Evolutionary conservation across 2,888 invertebrate genomes (phyloP).

Genomic region (Epicampocera succincta): DNA sequence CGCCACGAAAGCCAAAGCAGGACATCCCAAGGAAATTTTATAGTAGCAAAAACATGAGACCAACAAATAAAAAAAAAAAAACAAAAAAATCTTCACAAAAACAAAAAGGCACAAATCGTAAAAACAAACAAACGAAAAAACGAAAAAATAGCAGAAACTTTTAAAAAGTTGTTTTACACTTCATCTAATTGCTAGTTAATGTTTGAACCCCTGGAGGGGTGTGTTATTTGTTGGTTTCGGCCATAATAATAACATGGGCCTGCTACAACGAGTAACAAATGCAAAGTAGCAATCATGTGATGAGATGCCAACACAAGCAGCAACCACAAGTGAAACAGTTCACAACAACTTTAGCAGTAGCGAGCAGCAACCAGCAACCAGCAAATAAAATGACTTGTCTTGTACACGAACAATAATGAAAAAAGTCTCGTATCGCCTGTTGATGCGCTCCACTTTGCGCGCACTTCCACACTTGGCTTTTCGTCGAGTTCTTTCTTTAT

Average conservation of each 20-base stretch:
- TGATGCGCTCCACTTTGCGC: constrained; percentile 61
- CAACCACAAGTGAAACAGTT: constrained; percentile 13
- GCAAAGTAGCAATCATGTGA: constrained; percentile 69
- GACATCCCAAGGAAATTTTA: constrained; percentile 62
- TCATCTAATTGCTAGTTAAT: constrained; percentile 81
- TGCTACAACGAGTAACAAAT: constrained; percentile 48
- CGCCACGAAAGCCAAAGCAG: constrained; percentile 46
- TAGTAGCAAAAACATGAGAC: constrained; percentile 48
- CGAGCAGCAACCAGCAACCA: constrained; percentile 25
- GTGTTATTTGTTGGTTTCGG: constrained; percentile 51
- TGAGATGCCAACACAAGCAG: constrained; percentile 46
- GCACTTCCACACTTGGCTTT: constrained; percentile 50
- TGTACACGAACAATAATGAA: constrained; percentile 24
- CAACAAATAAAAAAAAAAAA: constrained; percentile 39
- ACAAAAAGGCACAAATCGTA: no score
- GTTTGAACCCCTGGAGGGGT: constrained; percentile 77
- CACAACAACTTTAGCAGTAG: constrained; percentile 15
- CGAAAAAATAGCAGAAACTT: constrained; percentile 21
- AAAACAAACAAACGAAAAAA: no score
- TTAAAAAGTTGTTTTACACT: constrained; percentile 78
- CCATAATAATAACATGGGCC: constrained; percentile 62
- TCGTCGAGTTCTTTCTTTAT: constrained; percentile 43
- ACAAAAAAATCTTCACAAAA: neutral
- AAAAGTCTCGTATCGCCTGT: constrained; percentile 52
- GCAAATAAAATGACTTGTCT: constrained; percentile 43